Evolutionary conservation across 1,140 invertebrate genomes (phyloP).

Genomic region (Drosophila bifasciata): DNA sequence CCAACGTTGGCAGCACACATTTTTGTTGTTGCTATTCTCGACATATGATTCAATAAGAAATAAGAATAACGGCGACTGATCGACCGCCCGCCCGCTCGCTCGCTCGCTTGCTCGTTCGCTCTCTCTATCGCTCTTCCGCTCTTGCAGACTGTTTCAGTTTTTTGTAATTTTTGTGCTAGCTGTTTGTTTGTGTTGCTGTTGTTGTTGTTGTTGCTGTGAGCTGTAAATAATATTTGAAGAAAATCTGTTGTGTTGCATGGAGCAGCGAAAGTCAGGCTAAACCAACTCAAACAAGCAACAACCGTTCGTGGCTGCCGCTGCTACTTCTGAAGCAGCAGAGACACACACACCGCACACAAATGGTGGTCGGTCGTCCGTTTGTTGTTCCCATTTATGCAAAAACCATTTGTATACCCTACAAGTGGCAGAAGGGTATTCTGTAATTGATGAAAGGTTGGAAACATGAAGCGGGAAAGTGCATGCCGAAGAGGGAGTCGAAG

Average conservation of each 20-base stretch:
- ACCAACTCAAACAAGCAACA: constrained; percentile 10
- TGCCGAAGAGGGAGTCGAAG: no score
- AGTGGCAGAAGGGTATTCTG: no score
- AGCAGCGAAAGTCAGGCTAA: constrained; percentile 43
- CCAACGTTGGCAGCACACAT: constrained; percentile 41
- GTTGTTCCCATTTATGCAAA: constrained; percentile 53
- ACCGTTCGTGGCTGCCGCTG: no score
- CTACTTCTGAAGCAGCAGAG: background rate
- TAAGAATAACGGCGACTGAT: constrained; percentile 71
- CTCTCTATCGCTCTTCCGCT: constrained; percentile 12
- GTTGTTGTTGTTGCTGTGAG: constrained; percentile 17
- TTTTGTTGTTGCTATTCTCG: constrained; percentile 83
- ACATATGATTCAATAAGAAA: constrained; percentile 83
- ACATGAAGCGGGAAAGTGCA: no score
- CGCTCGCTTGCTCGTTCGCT: background rate
- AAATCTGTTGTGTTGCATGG: constrained; percentile 30
- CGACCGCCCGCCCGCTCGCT: constrained; percentile 17
- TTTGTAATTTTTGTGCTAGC: constrained; percentile 65
- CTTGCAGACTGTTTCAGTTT: constrained; percentile 44
- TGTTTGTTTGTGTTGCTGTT: constrained; percentile 43
- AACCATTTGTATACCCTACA: constrained; percentile 25
- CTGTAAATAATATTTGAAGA: constrained; percentile 66
- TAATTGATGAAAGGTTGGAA: no score
- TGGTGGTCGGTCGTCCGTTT: constrained; percentile 33
- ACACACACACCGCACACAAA: constrained; percentile 37